phyloP scores from a whole-genome alignment of 2,888 invertebrate species.

The Taphrorychus bicolor region DNA sequence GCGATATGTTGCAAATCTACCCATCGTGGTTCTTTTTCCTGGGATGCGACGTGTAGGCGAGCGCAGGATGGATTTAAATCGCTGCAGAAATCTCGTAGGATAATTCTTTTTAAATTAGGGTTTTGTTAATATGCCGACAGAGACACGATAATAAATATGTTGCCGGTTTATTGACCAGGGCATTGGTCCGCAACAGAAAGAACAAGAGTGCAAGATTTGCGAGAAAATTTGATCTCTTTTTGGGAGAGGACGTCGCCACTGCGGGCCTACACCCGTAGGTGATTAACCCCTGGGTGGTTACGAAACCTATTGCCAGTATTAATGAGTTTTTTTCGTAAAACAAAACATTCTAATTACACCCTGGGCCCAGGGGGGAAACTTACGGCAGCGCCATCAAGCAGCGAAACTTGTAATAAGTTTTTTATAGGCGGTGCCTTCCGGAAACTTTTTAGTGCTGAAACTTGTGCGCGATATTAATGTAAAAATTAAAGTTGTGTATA shows the following conservation, averaged over 20 bases:
- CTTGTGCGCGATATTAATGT: slow-evolving; percentile 27
- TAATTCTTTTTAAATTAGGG: slow-evolving; percentile 42
- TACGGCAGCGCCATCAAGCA: slow-evolving; percentile 1
- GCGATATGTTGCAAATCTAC: slow-evolving; percentile 10
- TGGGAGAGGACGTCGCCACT: background rate
- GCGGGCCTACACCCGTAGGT: background rate
- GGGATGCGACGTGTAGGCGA: slow-evolving; percentile 33
- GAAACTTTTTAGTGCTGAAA: slow-evolving; percentile 28
- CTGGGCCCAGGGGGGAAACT: background rate
- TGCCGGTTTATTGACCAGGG: slow-evolving; percentile 39
- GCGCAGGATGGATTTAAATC: slow-evolving; percentile 38
- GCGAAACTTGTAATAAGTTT: slow-evolving; percentile 24
- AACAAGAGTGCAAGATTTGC: slow-evolving; percentile 3
- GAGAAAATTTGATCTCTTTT: background rate
- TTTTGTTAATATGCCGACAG: slow-evolving; percentile 42
- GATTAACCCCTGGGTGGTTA: no score
- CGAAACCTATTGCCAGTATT: no score
- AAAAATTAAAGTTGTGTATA: slow-evolving; percentile 32
- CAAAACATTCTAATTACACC: slow-evolving; percentile 18
- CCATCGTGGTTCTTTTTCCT: slow-evolving; percentile 28
- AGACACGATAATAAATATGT: slow-evolving; percentile 41
- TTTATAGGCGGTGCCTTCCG: slow-evolving; percentile 8
- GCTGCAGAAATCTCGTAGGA: slow-evolving; percentile 40
- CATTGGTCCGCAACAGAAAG: slow-evolving; percentile 24
- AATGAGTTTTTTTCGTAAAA: background rate